Percentiles rank a stretch among this genome's conserved stretches.
phyloP scores from a whole-genome alignment of 2,888 invertebrate genomes.

The Trimorus sp. region DNA sequence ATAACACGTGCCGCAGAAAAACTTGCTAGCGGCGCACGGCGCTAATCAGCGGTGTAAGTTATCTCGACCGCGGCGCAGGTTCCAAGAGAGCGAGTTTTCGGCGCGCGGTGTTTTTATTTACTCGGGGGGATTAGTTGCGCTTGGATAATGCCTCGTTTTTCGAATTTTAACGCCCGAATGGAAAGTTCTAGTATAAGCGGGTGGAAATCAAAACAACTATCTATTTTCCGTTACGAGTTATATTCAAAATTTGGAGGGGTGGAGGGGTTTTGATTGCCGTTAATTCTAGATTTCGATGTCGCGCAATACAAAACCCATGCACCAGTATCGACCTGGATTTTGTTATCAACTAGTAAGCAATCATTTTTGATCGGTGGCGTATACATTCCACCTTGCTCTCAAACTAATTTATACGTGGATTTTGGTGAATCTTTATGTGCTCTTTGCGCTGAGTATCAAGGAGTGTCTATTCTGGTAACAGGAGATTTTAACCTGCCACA shows the following conservation, averaged over 20 bases:
- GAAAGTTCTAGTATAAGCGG: too few relatives aligned
- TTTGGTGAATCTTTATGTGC: background rate
- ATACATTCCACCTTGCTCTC: conserved; percentile 10
- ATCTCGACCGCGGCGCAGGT: too few relatives aligned
- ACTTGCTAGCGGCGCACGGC: too few relatives aligned
- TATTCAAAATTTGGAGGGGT: background rate
- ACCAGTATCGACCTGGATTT: background rate
- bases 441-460: background rate
- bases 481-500: conserved; percentile 18
- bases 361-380: background rate
- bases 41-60: too few relatives aligned
- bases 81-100: too few relatives aligned
- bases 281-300: background rate
- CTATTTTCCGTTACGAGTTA: too few relatives aligned
- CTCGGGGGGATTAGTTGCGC: too few relatives aligned
- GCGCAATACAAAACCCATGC: background rate
- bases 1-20: too few relatives aligned
- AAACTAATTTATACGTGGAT: background rate
- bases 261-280: conserved; percentile 14
- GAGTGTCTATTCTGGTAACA: background rate
- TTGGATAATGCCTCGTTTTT: too few relatives aligned
- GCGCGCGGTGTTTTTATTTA: too few relatives aligned
- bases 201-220: too few relatives aligned
- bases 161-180: too few relatives aligned
- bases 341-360: background rate